These are phyloP conservation scores for Tringa solitaria DNA, from an alignment of 2,113 vertebrate genomes.

Conservation along the genomic window DNA sequence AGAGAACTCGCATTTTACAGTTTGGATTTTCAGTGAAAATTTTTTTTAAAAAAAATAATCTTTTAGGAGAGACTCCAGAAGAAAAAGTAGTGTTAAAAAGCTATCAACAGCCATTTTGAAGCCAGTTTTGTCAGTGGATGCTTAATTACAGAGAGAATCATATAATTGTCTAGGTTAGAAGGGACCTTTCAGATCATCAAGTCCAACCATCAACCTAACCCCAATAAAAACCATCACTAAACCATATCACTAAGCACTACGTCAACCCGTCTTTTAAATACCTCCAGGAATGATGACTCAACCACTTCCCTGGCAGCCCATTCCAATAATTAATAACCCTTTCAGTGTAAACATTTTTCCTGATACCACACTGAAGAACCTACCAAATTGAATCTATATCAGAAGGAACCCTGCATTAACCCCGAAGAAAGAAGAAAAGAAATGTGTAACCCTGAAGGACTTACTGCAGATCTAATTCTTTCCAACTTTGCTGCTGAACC, in stretches of 20 bases:
- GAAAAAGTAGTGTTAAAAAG: neutral
- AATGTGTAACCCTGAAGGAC: neutral
- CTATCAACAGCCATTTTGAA: neutral
- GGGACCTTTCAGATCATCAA: too few species aligned
- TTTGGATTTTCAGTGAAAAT: neutral
- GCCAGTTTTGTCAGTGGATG: neutral
- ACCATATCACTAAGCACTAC: too few species aligned
- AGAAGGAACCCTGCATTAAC: neutral
- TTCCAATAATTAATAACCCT: too few species aligned
- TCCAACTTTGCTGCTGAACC: neutral
- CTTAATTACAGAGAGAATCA: neutral
- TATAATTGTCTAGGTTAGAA: too few species aligned
- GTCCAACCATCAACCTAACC: too few species aligned
- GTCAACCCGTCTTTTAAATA: too few species aligned
- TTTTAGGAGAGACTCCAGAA: neutral
- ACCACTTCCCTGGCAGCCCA: too few species aligned
- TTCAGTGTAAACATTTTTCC: too few species aligned
- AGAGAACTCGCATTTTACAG: neutral
- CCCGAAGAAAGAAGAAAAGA: neutral
- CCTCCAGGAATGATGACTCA: too few species aligned
- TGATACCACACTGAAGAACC: neutral
- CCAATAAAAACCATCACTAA: too few species aligned
- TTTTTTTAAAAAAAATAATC: accelerated
- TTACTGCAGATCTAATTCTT: neutral
- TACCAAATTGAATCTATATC: neutral